Conservation (phyloP, 1,140 invertebrate genomes). For the Drosophila gunungcola region DNA sequence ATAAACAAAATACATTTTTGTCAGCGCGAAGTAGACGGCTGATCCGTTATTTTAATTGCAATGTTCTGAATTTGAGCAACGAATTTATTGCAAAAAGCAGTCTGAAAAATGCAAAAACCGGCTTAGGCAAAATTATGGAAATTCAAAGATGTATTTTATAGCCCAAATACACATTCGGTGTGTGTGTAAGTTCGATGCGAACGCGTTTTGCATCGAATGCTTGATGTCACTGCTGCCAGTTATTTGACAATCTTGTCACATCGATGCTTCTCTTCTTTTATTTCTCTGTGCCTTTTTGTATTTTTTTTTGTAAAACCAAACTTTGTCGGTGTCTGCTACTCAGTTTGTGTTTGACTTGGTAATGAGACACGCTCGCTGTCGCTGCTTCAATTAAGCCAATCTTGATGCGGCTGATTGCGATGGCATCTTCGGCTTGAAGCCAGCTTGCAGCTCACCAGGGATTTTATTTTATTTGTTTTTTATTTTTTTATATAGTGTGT, state of each 20-base stretch:
- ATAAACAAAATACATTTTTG: slow-evolving; percentile 7
- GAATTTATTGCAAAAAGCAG: slow-evolving; percentile 34
- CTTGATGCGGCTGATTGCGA: slow-evolving; percentile 48
- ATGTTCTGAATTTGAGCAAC: slow-evolving; percentile 55
- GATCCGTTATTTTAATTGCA: slow-evolving; percentile 63
- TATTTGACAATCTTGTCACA: slow-evolving; percentile 80
- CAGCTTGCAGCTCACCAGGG: slow-evolving; percentile 16
- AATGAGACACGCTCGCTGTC: slow-evolving; percentile 64
- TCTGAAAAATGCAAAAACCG: slow-evolving; percentile 38
- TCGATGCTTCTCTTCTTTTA: slow-evolving; percentile 27
- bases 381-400: slow-evolving; percentile 71
- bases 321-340: slow-evolving; percentile 10
- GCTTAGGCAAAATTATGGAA: slow-evolving; percentile 41
- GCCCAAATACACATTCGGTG: slow-evolving; percentile 3
- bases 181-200: slow-evolving; percentile 10
- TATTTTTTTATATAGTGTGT: slow-evolving; percentile 22
- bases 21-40: slow-evolving; percentile 10
- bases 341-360: slow-evolving; percentile 67
- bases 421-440: slow-evolving; percentile 29
- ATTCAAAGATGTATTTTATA: slow-evolving; percentile 48
- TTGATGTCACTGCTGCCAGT: slow-evolving; percentile 59
- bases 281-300: no score
- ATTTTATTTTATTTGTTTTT: slow-evolving; percentile 18
- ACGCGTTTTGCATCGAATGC: slow-evolving; percentile 61
- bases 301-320: slow-evolving; percentile 15